These are phyloP conservation scores for Mustela nigripes DNA, from an alignment of 2,113 vertebrate genomes.

Conservation along the genomic window DNA sequence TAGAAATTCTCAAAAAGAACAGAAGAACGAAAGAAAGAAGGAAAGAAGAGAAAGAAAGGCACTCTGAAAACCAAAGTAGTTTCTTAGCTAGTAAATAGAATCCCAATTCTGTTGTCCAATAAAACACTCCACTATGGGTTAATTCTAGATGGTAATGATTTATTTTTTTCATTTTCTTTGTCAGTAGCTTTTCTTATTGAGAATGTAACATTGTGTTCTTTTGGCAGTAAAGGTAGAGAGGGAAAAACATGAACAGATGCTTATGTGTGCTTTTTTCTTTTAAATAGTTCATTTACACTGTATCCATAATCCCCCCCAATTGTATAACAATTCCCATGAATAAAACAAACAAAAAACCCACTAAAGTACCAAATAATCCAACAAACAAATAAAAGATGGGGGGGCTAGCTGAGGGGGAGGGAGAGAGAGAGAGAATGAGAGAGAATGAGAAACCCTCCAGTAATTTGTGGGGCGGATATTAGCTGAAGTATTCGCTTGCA, in stretches of 20 bases:
- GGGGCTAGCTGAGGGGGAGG: fast-evolving
- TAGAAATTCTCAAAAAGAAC: background rate
- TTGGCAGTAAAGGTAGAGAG: background rate
- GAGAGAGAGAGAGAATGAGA: too few relatives aligned
- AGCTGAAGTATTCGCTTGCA: background rate
- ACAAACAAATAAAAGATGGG: background rate
- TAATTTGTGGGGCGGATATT: background rate
- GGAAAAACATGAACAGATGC: background rate
- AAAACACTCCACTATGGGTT: background rate
- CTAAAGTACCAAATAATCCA: background rate
- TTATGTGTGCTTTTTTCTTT: background rate
- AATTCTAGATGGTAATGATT: background rate
- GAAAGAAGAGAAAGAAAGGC: background rate
- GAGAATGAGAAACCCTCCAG: background rate
- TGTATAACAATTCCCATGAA: background rate
- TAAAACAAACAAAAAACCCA: background rate
- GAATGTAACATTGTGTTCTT: background rate
- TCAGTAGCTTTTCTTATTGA: background rate
- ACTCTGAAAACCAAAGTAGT: background rate
- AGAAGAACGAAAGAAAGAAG: too few relatives aligned
- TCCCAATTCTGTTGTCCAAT: background rate
- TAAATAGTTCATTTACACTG: background rate
- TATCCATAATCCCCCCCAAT: background rate
- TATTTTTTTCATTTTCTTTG: background rate
- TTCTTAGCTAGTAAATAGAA: background rate